Evolutionary conservation across 2,888 invertebrate species (phyloP), one percentile per base, ranked within the genome.

Genomic region (Cryptocheilus praepositus): DNA sequence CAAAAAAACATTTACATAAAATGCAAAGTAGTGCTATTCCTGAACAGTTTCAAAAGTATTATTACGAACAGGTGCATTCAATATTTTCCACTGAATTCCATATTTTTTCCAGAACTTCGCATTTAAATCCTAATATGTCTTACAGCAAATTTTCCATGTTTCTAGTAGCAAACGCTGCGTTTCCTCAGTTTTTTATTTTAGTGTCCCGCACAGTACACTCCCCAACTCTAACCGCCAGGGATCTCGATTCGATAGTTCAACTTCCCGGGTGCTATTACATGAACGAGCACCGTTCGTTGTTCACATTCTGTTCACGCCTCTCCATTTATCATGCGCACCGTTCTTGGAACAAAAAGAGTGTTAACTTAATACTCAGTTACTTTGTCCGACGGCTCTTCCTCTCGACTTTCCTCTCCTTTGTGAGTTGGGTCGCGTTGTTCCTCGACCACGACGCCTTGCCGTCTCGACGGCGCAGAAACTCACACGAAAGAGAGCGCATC

Each of bases 121-220:
- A 22, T 11, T 61, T 54, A 28, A 54, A 54, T 11, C 25, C 7
- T 1, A 36, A 36, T 36, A 7, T 36, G 8, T 11, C 36, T 36
- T 11, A 1, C 54, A 36, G 65, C 51, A 5, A 8, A 18, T 16
- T 2, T 3, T 25, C 28, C 13, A 43, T 13, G 15, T 51, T 67
- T 63, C 52, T 59, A 60, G 52, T 36, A 28, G 36, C 18, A 28
- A 21, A 43, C n/a, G 52, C 44, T 57, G 54, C 43, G 55, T 19
- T 49, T 8, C 19, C 49, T 19, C 8, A 19, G 49, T 16, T 1
- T 49, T 16, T 19, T 49, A 19, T 19, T 49, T 49, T 19, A 16
- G 11, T 16, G 16, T 19, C 49, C 49, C 19, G 16, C 16, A 5
- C 49, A n/a, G n/a, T 16, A 49, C 16, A 45, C 19, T 11, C 16